Evolutionary conservation across 1,140 invertebrate genomes (phyloP), one percentile per base, ranked within the genome.

Genomic region (Bombus polaris): DNA sequence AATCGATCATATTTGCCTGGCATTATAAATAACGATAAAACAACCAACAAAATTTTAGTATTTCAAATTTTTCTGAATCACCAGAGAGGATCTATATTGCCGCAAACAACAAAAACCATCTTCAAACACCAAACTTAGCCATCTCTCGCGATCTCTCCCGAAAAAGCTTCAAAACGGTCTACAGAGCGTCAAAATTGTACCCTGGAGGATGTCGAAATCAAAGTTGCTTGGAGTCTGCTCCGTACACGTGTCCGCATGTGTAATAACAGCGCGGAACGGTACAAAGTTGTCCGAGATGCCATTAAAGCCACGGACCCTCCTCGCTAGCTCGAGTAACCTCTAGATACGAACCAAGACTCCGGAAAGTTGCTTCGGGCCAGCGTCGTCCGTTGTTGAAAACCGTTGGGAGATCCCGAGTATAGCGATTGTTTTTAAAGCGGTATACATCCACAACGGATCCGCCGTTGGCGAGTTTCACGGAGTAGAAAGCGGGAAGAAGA

Each of bases 401-500:
- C 85, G 85, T 53, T 42, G n/a, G 59, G 77, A 78, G 47, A 85
- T 85, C 77, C 73, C 39, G 66, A 62, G 65, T 81, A 57, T 74
- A 81, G 66, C 88, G 87, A 89, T 81, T 89, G 82, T 89, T 88
- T 89, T 88, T 88, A 88, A 89, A 89, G 66, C 87, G 76, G 39
- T 75, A 25, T 71, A 15, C 78, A 73, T 59, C 35, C n/a, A 62
- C 39, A 53, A 53, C 18, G 47, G 74, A 79, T 74, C 15, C 72
- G 72, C 76, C 82, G 37, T 77, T 73, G 71, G 68, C 70, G 72
- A 77, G 15, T 86, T 89, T 85, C 59, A 79, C 35, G 44, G 53
- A 53, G 47, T 5, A 35, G 18, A 39, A 25, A 22, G 35, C 32
- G 3, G 12, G 8, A 3, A 32, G 15, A 6, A 18, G n/a, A 77